Conservation (phyloP, 1,140 invertebrate genomes). For the Calliopsis andreniformis region DNA sequence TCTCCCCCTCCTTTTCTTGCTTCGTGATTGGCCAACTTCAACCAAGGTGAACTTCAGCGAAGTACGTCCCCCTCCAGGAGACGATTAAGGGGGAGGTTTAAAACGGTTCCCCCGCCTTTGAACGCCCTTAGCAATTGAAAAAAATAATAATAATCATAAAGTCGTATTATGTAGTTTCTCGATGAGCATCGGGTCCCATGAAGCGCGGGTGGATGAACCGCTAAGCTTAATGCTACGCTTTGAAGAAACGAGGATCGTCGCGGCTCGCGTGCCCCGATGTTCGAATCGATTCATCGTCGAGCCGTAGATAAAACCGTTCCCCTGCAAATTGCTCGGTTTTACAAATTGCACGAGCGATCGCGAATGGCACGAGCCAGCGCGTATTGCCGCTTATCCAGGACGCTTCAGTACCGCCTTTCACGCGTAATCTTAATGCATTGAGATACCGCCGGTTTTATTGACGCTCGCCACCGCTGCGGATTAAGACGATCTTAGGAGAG, state of each 20-base stretch:
- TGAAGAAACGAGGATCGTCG: background rate
- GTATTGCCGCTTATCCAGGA: conserved; percentile 25
- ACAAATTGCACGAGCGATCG: conserved; percentile 27
- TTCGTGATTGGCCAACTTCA: background rate
- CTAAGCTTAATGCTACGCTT: background rate
- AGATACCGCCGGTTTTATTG: conserved; percentile 50
- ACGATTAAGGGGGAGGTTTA: no score
- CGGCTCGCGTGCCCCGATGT: background rate
- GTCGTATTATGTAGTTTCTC: no score
- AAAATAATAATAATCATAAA: no score
- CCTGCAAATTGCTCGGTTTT: conserved; percentile 14
- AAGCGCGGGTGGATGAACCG: no score
- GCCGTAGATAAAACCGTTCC: background rate
- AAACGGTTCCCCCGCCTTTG: background rate
- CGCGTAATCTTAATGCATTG: conserved; percentile 55
- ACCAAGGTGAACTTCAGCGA: background rate
- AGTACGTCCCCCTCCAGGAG: background rate
- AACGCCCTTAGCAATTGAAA: no score
- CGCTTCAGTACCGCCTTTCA: conserved; percentile 27
- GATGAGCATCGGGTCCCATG: no score
- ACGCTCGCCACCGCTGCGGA: conserved; percentile 29
- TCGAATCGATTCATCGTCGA: conserved; percentile 27
- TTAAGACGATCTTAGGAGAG: conserved; percentile 39
- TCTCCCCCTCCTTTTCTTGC: background rate
- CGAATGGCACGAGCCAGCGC: conserved; percentile 12